phyloP scores from a whole-genome alignment of 1,140 invertebrate genomes.

The Berghia stephanieae region DNA sequence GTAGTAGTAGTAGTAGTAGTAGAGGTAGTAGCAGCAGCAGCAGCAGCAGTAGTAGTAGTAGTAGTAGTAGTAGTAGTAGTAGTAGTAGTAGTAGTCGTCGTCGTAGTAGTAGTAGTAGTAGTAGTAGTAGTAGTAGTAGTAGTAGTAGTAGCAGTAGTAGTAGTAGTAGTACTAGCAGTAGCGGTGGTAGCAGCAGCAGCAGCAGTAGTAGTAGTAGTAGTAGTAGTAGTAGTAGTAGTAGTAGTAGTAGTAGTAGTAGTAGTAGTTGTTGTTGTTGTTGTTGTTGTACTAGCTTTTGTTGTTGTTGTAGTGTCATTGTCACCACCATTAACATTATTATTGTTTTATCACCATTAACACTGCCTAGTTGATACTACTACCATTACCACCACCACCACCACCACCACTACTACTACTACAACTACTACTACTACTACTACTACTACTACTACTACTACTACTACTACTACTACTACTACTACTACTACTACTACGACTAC shows the following conservation, averaged over 20 bases:
- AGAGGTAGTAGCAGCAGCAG: too few relatives aligned
- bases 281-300: neutral
- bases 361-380: neutral
- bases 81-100: neutral
- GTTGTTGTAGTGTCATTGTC: neutral
- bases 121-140: neutral
- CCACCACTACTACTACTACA: neutral
- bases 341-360: too few relatives aligned
- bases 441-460: neutral
- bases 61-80: too few relatives aligned
- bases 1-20: too few relatives aligned
- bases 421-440: neutral
- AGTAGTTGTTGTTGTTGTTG: neutral
- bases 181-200: too few relatives aligned
- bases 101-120: neutral
- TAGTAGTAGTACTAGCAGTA: too few relatives aligned
- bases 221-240: neutral
- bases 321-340: neutral
- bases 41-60: too few relatives aligned
- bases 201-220: neutral
- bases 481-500: neutral
- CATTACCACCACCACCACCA: neutral
- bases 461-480: neutral
- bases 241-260: constrained; percentile 7
- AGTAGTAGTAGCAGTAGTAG: neutral